Percentiles rank a stretch among this genome's conserved stretches.
These are phyloP conservation scores for Galaxias olidus DNA, from an alignment of 2,797 vertebrate genomes.

Conservation along the genomic window DNA sequence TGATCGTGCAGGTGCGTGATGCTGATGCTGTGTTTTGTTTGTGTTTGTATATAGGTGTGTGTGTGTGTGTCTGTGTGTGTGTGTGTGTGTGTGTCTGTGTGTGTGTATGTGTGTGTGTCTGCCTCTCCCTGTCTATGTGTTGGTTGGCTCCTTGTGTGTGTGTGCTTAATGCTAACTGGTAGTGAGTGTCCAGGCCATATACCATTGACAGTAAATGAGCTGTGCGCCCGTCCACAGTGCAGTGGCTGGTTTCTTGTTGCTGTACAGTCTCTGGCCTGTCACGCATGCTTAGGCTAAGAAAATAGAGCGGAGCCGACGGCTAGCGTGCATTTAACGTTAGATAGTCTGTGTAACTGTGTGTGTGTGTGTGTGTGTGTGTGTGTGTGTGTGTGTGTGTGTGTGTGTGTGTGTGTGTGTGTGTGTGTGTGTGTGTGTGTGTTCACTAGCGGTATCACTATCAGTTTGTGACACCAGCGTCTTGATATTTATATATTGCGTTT, in stretches of 20 bases:
- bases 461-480: slow-evolving; percentile 30
- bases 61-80: slow-evolving; percentile 6
- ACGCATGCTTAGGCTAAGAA: background rate
- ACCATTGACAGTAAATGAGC: slow-evolving; percentile 32
- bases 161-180: background rate
- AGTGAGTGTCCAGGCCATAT: slow-evolving; percentile 9
- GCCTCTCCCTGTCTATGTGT: slow-evolving; percentile 7
- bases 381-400: background rate
- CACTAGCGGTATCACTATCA: slow-evolving; percentile 29
- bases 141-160: slow-evolving; percentile 3
- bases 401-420: slow-evolving; percentile 4
- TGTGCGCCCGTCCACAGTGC: slow-evolving; percentile 18
- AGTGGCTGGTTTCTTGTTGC: slow-evolving; percentile 6
- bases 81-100: slow-evolving; percentile 1
- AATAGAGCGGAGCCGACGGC: no score
- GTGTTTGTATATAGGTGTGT: slow-evolving; percentile 35
- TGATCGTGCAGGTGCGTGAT: slow-evolving; percentile 68
- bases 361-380: slow-evolving; percentile 12
- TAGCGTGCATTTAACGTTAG: no score
- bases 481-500: slow-evolving; percentile 17
- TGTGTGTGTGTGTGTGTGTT: slow-evolving; percentile 13
- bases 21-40: slow-evolving; percentile 10
- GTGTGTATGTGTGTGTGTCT: background rate
- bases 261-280: slow-evolving; percentile 28
- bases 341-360: background rate